Evolutionary conservation across 2,113 vertebrate species (phyloP), one percentile per base, ranked within the genome.

Genomic region (Centropristis striata): DNA sequence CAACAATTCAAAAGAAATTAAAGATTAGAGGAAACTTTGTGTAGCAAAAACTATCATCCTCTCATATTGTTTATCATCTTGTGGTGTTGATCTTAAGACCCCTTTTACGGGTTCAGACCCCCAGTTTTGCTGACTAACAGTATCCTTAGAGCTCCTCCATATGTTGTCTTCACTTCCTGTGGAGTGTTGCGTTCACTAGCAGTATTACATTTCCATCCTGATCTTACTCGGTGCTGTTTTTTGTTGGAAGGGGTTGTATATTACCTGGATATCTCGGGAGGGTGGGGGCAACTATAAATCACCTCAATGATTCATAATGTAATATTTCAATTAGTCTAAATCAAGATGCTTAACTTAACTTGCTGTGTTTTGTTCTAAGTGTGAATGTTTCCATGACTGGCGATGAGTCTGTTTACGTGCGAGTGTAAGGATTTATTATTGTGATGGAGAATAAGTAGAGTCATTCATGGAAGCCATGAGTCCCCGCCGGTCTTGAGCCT

Each of bases 171-270:
- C 47, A 50, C 44, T 37, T 61, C 71, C 41, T 9, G 1, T 28
- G 58, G 53, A 39, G 65, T 74, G 66, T 59, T 81, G 39, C 1
- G 0, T 91, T 83, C 53, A 80, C 77, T 60, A 55, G 71, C 85
- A 91, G 90, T 90, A 60, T 91, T 91, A 82, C 64, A 46, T 65
- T 44, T 47, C 2, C 49, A 46, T 57, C 9, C 21, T 51, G 46
- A 54, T 69, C 51, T 75, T 71, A 71, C 47, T 4, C 9, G 21
- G 39, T 78, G 63, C 68, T 68, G 69, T 54, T 60, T 54, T 1
- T 79, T 32, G 23, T 53, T 21, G 21, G 65, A 68, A 20, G 10
- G 1, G 28, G 32, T 73, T 8, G 27, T 53, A 1, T 18, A 11
- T 78, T 49, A 14, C 5, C 53, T 60, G 21, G 36, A 41, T 50